Evolutionary conservation across 2,113 vertebrate genomes (phyloP), one percentile per base, ranked within the genome.

Genomic region (Plecotus auritus): DNA sequence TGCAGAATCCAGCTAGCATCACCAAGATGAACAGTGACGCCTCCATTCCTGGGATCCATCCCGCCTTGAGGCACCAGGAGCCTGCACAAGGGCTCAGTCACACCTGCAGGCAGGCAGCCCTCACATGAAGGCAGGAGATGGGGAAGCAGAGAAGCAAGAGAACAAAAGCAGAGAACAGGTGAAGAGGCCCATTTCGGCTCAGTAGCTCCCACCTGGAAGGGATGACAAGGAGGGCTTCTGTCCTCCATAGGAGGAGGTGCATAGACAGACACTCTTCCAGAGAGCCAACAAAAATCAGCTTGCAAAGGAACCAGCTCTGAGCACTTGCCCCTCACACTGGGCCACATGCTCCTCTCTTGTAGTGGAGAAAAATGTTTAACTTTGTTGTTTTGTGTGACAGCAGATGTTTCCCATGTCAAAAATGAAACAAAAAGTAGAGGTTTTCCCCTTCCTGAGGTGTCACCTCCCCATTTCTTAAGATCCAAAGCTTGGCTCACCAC

Each of bases 11-110:
- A 91, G 76, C 22, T 11, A 28, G 59, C 70, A 6, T 17, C 69
- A 78, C 67, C 72, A 81, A 14, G 42, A 61, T 22, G 82, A 91
- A 51, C 35, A 7, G 61, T 1, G 76, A 56, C 56, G 49, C 76
- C 45, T 82, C 61, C 61, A 11, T 73, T 26, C 45, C 94, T 80
- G 66, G 91, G 93, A 66, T 23, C 26, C 12, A 4, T 0, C 87
- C 95, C 88, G 74, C 37, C 10, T 66, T 51, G 85, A 85, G 94
- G 85, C 45, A 76, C 83, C 40, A 30, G 85, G 90, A 93, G 37
- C 28, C 73, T 91, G 96, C 16, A n/a, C 0, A 0, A 59, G 80
- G 47, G 72, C 74, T 87, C 80, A 56, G 91, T 30, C 61, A 28
- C 47, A 77, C 66, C 89, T 78, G 86, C 64, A 69, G 76, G 64